Conservation (phyloP, 2,797 vertebrate genomes). For the Acanthornis magna region DNA sequence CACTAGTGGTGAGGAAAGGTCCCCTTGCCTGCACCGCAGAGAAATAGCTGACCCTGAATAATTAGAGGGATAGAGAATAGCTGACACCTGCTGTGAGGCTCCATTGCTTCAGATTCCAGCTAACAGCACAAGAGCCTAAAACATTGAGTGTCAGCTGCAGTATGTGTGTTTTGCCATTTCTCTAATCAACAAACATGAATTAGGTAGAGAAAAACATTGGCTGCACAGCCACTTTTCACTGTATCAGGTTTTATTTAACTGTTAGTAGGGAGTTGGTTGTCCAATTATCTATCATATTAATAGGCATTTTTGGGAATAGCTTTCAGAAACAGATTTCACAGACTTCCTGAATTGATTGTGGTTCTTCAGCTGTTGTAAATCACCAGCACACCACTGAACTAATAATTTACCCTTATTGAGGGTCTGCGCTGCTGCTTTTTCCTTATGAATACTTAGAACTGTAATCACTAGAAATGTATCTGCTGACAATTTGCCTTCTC, state of each 20-base stretch:
- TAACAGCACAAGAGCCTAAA: not conserved
- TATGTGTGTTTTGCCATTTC: not conserved
- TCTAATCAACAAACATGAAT: not conserved
- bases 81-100: not conserved
- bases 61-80: not conserved
- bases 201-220: not conserved
- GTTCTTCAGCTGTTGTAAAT: not conserved
- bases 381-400: not conserved
- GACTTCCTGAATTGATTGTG: not conserved
- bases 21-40: not conserved
- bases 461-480: not conserved
- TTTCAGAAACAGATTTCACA: not conserved
- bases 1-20: not conserved
- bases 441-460: not conserved
- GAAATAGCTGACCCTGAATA: not conserved
- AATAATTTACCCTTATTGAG: not conserved
- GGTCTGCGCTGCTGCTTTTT: not conserved
- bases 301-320: not conserved
- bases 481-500: constrained; percentile 1
- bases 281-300: not conserved
- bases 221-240: not conserved
- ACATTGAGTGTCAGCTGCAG: not conserved
- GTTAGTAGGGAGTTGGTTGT: not conserved
- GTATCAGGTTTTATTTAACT: not conserved
- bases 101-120: not conserved